A percentile compares a stretch with the other conserved stretches of the same genome.
Conservation (phyloP, 2,113 vertebrate species). For the Asarcornis scutulata region DNA sequence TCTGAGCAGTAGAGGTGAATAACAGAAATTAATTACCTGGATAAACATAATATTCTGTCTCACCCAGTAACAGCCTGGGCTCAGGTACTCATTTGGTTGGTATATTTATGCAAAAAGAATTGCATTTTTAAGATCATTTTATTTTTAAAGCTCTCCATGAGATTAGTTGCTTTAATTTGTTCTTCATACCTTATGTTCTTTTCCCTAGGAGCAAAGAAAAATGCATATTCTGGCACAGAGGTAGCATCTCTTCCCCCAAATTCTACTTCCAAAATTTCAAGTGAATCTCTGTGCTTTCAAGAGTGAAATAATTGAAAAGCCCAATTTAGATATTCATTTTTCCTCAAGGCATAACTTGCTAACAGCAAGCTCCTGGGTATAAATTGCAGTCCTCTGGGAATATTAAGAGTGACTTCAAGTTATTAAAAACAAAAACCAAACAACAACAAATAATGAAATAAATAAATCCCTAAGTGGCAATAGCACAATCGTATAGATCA, state of each 20-base stretch:
- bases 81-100: neutral
- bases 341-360: constrained; percentile 16
- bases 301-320: neutral
- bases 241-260: neutral
- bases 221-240: neutral
- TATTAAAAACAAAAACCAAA: neutral
- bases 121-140: neutral
- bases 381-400: neutral
- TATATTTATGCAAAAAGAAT: neutral
- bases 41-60: neutral
- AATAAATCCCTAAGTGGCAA: neutral
- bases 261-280: neutral
- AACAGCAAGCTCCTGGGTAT: neutral
- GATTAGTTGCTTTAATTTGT: neutral
- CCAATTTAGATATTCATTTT: neutral
- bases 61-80: neutral
- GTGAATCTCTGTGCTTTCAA: neutral
- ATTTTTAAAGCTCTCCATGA: neutral
- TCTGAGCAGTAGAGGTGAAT: neutral
- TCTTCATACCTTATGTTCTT: neutral
- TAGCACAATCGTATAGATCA: neutral
- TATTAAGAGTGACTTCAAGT: constrained; percentile 1
- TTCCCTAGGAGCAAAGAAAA: neutral
- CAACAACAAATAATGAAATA: neutral
- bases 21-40: neutral